Conservation (phyloP, 2,888 invertebrate genomes). For the Bellardia bayeri region DNA sequence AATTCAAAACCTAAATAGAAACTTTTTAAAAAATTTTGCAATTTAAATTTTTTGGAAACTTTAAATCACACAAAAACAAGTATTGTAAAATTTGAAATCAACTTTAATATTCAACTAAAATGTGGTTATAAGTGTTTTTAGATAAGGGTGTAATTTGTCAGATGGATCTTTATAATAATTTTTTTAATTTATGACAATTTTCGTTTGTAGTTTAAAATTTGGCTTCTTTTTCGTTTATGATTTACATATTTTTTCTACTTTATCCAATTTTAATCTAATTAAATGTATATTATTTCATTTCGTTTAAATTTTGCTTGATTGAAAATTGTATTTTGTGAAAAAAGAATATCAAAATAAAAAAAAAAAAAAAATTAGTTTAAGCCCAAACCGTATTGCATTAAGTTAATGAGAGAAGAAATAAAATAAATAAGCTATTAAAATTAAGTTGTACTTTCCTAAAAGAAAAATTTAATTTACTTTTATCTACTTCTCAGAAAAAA, state of each 20-base stretch:
- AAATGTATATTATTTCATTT: slow-evolving; percentile 51
- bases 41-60: too few relatives aligned
- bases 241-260: slow-evolving; percentile 10
- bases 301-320: slow-evolving; percentile 24
- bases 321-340: slow-evolving; percentile 60
- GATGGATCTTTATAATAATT: background rate
- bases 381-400: slow-evolving; percentile 63
- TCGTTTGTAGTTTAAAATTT: slow-evolving; percentile 27
- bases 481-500: slow-evolving; percentile 22
- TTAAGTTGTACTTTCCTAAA: slow-evolving; percentile 52
- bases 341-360: background rate
- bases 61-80: background rate
- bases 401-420: slow-evolving; percentile 47
- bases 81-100: background rate
- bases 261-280: background rate
- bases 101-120: background rate
- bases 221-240: slow-evolving; percentile 19
- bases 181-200: background rate
- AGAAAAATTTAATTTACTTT: slow-evolving; percentile 9
- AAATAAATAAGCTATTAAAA: slow-evolving; percentile 54
- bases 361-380: slow-evolving; percentile 51
- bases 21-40: too few relatives aligned
- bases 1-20: too few relatives aligned
- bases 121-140: too few relatives aligned
- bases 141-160: background rate